Conservation (phyloP, 2,113 vertebrate genomes). For the Proteles cristata region DNA sequence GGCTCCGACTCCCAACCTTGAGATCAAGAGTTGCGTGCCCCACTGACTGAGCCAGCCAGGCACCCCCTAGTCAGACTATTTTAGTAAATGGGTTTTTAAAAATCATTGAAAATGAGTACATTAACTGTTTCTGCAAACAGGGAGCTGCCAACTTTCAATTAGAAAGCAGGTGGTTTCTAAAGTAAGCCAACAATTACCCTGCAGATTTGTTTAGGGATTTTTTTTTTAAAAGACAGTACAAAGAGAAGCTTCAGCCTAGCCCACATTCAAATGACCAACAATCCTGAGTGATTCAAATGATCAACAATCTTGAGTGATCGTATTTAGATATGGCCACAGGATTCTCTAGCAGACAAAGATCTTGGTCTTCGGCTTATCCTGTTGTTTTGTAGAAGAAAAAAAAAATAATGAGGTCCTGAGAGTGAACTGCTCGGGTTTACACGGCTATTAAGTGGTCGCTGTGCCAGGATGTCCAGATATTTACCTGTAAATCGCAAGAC, state of each 20-base stretch:
- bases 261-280: slow-evolving; percentile 22
- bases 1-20: not conserved
- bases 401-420: not conserved
- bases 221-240: slow-evolving; percentile 36
- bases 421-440: not conserved
- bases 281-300: not conserved
- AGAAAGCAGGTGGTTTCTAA: slow-evolving; percentile 63
- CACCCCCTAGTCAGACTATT: slow-evolving; percentile 38
- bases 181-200: slow-evolving; percentile 66
- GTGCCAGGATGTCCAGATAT: not conserved
- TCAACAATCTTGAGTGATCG: not conserved
- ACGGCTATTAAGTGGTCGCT: not conserved
- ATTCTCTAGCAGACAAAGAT: not conserved
- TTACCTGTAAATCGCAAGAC: slow-evolving; percentile 1
- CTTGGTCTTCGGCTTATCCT: not conserved
- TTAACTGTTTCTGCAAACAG: slow-evolving; percentile 65
- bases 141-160: slow-evolving; percentile 70
- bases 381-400: not conserved
- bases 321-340: slow-evolving; percentile 22
- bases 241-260: slow-evolving; percentile 57
- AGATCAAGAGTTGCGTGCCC: not conserved
- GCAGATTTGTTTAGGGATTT: slow-evolving; percentile 56
- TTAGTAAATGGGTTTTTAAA: slow-evolving; percentile 57
- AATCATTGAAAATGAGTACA: slow-evolving; percentile 64
- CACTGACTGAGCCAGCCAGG: not conserved